Percentiles rank a stretch among this genome's conserved stretches.
Conservation (phyloP, 2,888 invertebrate genomes). For the Geotrupes spiniger region DNA sequence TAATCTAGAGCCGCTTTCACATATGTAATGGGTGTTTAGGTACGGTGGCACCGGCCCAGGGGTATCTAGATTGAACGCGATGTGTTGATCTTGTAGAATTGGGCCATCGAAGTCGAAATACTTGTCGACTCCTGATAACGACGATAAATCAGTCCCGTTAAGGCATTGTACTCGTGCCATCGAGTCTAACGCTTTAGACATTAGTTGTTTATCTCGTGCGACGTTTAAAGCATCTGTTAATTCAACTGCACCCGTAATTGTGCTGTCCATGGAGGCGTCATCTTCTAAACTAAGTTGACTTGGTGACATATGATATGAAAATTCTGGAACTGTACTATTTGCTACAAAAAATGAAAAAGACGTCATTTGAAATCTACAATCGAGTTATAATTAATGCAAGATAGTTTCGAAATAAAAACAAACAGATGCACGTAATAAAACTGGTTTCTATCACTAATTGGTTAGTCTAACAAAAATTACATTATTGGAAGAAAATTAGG, state of each 20-base stretch:
- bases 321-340: conserved; percentile 38
- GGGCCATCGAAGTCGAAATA: conserved; percentile 57
- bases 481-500: too few species aligned
- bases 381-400: too few species aligned
- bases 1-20: conserved; percentile 91
- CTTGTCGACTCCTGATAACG: conserved; percentile 42
- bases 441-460: too few species aligned
- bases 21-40: conserved; percentile 90
- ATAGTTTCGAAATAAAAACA: too few species aligned
- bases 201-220: conserved; percentile 59
- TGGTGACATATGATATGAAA: conserved; percentile 48
- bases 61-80: conserved; percentile 73
- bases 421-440: too few species aligned
- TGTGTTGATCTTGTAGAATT: conserved; percentile 66
- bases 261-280: conserved; percentile 57
- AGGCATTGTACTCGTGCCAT: conserved; percentile 55
- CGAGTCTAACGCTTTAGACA: conserved; percentile 70
- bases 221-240: conserved; percentile 59
- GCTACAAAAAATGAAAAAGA: conserved; percentile 32
- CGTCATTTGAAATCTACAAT: too few species aligned
- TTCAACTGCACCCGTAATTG: conserved; percentile 51
- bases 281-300: conserved; percentile 55
- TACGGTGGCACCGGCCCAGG: conserved; percentile 81
- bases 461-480: too few species aligned
- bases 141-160: conserved; percentile 43